Evolutionary conservation across 1,140 invertebrate species (phyloP), one percentile per base, ranked within the genome.

Genomic region (Drosophila mauritiana): DNA sequence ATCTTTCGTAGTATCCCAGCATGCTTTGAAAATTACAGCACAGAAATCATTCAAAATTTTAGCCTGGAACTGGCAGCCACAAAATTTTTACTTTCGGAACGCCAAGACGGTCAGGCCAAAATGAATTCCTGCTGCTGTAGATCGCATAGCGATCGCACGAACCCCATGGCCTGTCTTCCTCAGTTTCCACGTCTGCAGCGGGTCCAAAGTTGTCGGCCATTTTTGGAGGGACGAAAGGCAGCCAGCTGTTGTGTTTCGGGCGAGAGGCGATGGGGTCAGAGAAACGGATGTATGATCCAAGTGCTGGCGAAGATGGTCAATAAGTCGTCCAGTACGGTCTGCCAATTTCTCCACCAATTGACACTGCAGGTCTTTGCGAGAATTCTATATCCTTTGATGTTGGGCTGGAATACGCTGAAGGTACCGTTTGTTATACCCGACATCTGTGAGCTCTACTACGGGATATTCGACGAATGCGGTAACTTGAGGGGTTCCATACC

Each of bases 351-450:
- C 0, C 68, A 49, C 7, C 15, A 78, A 6, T 39, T 85, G 11
- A 85, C 68, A 4, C 27, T 85, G n/a, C 31, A 63, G 7, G 65
- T 64, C 3, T 85, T 86, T n/a, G 46, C 58, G 0, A 46, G 61
- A 7, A 61, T 85, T 0, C 34, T 80, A 0, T 58, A 85, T 27
- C 73, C 81, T 0, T 53, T 80, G 43, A 48, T 55, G n/a, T 36
- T 49, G 0, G 55, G 54, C 1, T 80, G 81, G 68, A 65, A 69
- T 17, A 53, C 36, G 1, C 56, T 36, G 10, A 70, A 70, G 12
- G 69, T 85, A 12, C 81, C 81, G 0, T 51, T 85, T 1, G 51
- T 56, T 0, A 52, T 63, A 5, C 20, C 73, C 0, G 46, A 78
- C n/a, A 70, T 56, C 5, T 74, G 57, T 53, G 63, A 61, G 1